A percentile compares a stretch with the other conserved stretches of the same genome.
Conservation (phyloP, 2,113 vertebrate species). For the Plestiodon gilberti region DNA sequence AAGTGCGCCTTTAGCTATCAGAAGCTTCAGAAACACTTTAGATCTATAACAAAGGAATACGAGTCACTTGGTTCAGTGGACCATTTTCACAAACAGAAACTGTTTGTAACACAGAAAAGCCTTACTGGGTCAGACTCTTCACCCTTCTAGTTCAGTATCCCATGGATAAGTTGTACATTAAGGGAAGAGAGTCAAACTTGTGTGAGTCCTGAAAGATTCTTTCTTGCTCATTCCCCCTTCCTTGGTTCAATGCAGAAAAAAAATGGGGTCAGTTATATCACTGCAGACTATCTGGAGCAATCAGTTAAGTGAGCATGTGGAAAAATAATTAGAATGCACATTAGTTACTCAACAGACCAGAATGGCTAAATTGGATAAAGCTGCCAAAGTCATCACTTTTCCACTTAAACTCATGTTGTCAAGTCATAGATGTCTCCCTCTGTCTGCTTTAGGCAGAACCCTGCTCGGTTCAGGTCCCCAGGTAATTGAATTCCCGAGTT, state of each 20-base stretch:
- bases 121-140: not conserved
- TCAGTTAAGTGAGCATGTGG: slow-evolving; percentile 56
- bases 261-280: slow-evolving; percentile 61
- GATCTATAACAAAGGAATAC: not conserved
- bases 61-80: not conserved
- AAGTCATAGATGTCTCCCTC: slow-evolving; percentile 17
- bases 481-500: not conserved
- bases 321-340: slow-evolving; percentile 54
- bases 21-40: not conserved
- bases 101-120: not conserved
- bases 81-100: not conserved
- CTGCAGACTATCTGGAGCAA: slow-evolving; percentile 53
- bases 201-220: slow-evolving; percentile 39
- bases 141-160: not conserved
- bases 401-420: slow-evolving; percentile 38
- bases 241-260: slow-evolving; percentile 61
- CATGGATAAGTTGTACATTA: too few relatives aligned
- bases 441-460: slow-evolving; percentile 13
- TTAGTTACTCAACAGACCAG: slow-evolving; percentile 58
- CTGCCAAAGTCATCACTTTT: slow-evolving; percentile 34
- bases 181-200: not conserved
- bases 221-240: slow-evolving; percentile 52
- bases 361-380: slow-evolving; percentile 50
- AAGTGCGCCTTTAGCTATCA: not conserved
- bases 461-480: not conserved